Base-by-base conservation (phyloP, 2,113 vertebrate species). In the Athene noctua region DNA sequence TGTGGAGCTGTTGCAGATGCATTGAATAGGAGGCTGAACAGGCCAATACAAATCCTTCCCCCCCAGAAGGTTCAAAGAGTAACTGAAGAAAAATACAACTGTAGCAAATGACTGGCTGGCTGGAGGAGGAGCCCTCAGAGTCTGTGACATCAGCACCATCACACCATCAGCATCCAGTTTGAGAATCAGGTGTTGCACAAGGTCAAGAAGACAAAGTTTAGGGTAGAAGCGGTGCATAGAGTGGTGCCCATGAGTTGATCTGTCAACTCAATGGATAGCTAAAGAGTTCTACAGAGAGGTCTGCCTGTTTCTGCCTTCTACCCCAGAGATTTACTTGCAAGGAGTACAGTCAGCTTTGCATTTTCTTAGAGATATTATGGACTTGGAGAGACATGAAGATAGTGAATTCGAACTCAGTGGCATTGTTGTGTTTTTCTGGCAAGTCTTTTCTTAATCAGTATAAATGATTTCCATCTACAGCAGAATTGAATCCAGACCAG, bases 401-500 rank as follows among this genome's bases (percentile, higher is more conserved):
- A 46, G 62, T 73, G 89, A 71, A 90, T 89, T 81, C 0, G 0
- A 94, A 91, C 40, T 94, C 61, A 68, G 52, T 15, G 25, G 57
- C 58, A 68, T 86, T 89, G 62, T 70, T 92, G 44, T 92, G 59
- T 90, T 95, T 94, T 95, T 80, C 75, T 96, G 95, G 90, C 38
- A 92, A 94, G 81, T 52, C 36, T 77, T 92, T 72, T 94, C 80
- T 85, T 90, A 80, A 92, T 80, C 73, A 70, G 78, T 62, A 62
- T 70, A 94, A 94, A 91, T 3, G 2, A 96, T 86, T 97, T 92
- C 88, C 86, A 83, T 95, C 86, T 94, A 86, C 86, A 94, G 47
- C 62, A 82, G 86, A 92, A 94, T 82, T 96, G 87, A 96, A 94
- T 94, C 90, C 88, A 95, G 90, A 96, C 66, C 90, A 96, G 93